Base-by-base conservation (phyloP, 2,797 vertebrate genomes). In the Sebastes diaconus region DNA sequence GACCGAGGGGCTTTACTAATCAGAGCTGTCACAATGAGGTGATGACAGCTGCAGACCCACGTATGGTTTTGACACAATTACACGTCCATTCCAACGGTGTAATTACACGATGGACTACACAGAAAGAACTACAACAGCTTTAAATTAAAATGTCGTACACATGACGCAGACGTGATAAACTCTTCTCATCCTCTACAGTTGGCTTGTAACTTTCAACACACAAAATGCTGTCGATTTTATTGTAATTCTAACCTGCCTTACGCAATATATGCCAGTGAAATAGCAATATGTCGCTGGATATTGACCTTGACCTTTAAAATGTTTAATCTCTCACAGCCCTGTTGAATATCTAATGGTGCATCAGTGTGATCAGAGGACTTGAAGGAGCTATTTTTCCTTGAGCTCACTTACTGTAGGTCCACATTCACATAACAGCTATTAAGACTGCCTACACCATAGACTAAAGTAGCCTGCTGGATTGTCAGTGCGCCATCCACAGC, bases 401-500 rank as follows among this genome's bases (percentile, higher is more conserved):
- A 81, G 81, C 84, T 92, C 80, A 65, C 67, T 36, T 46, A 46
- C 14, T 46, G 42, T 74, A 93, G 91, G 89, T 94, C 92, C 89
- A 86, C 87, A 90, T 88, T 90, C 86, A 89, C 89, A 8, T 73
- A 72, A 83, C 79, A 68, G 79, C 72, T 67, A 77, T 69, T 55
- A 81, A 54, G 75, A 88, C 85, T 72, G 80, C 67, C 79, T 85
- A 88, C 83, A 83, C 83, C 79, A 75, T 68, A 73, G 86, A 88
- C 84, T 77, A 77, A 79, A 88, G 76, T 36, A 90, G 76, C 80
- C 73, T 89, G 83, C 84, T 87, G 89, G 94, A 95, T 95, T 95
- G 94, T 95, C 94, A 92, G 91, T 92, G 93, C 93, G 68, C 87
- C 87, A 85, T 84, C 88, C 86, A 88, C 85, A 87, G 86, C 75